Evolutionary conservation across 2,113 vertebrate genomes (phyloP), one percentile per base, ranked within the genome.

Genomic region (Thalassoma bifasciatum): DNA sequence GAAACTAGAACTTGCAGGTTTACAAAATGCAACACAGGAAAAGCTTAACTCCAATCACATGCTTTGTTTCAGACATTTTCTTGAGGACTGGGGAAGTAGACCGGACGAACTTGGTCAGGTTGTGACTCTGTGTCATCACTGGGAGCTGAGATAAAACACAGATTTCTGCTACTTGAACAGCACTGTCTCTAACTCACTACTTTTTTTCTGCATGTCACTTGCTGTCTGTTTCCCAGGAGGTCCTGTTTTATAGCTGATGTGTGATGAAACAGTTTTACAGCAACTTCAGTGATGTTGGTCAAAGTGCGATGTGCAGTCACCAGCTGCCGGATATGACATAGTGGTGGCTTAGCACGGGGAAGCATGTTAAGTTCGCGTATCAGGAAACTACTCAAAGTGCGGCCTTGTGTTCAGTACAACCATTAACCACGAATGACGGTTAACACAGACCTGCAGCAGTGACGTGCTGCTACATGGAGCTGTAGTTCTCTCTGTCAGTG

Each of bases 251-350:
- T 17, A 46, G 11, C 21, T 49, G 19, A 0, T 24, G 26, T 11
- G 26, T 17, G 46, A 19, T 5, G 11, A 3, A 11, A 47, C 10
- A 11, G 12, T 5, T 42, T 13, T 4, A 30, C 0, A 19, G 54
- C n/a, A 14, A 67, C 13, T 13, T 52, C 30, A 49, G 16, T 3
- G 5, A 63, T 19, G 44, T 62, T 1, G 30, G 58, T 66, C 38
- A 72, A 67, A 75, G 67, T 54, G 60, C 24, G 68, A 26, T 26
- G 3, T 62, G 79, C 10, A 52, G 63, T 38, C 19, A 1, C 64
- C n/a, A 50, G 38, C 1, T 8, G 14, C 61, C 86, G 84, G 67
- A 78, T 46, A 65, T 86, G 78, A 87, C 60, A 44, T 66, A 19
- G 21, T 14, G 4, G 46, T 44, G 5, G 16, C 44, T 63, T 24